Evolutionary conservation across 2,113 vertebrate species (phyloP).

Genomic region (Andinoacara biseriatus): DNA sequence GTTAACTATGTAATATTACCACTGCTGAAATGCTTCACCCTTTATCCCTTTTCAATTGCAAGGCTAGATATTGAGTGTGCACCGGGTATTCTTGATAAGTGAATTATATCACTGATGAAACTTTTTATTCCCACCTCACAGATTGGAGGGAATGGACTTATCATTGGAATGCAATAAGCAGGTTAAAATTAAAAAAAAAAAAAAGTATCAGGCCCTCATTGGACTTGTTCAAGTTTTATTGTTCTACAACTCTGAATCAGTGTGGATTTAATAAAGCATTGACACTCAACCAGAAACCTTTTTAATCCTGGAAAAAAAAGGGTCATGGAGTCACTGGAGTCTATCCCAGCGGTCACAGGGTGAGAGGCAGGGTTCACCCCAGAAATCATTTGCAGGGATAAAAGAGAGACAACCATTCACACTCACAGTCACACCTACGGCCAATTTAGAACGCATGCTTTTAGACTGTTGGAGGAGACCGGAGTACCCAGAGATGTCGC

Average conservation of each 20-base stretch:
- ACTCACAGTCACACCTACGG: too few species aligned
- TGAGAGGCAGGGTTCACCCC: too few species aligned
- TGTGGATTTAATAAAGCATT: not conserved
- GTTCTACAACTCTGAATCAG: conserved; percentile 9
- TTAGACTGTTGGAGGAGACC: too few species aligned
- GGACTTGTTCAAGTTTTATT: conserved; percentile 15
- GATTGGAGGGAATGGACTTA: conserved; percentile 17
- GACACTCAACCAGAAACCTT: not conserved
- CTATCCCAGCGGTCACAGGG: too few species aligned
- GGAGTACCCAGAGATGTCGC: too few species aligned
- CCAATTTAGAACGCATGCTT: too few species aligned
- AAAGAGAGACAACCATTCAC: too few species aligned
- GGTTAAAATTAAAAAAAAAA: not conserved
- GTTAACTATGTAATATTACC: conserved; percentile 67
- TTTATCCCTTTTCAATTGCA: conserved; percentile 65
- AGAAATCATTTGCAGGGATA: too few species aligned
- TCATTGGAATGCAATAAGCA: conserved; percentile 28
- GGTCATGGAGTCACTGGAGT: too few species aligned
- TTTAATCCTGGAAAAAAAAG: not conserved
- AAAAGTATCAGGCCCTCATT: not conserved
- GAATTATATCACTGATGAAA: conserved; percentile 59
- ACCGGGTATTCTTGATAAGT: conserved; percentile 60
- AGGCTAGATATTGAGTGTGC: conserved; percentile 47
- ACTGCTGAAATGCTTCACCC: conserved; percentile 53
- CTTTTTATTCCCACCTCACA: conserved; percentile 48